phyloP scores from a whole-genome alignment of 2,113 vertebrate species.

The Ciconia boyciana region DNA sequence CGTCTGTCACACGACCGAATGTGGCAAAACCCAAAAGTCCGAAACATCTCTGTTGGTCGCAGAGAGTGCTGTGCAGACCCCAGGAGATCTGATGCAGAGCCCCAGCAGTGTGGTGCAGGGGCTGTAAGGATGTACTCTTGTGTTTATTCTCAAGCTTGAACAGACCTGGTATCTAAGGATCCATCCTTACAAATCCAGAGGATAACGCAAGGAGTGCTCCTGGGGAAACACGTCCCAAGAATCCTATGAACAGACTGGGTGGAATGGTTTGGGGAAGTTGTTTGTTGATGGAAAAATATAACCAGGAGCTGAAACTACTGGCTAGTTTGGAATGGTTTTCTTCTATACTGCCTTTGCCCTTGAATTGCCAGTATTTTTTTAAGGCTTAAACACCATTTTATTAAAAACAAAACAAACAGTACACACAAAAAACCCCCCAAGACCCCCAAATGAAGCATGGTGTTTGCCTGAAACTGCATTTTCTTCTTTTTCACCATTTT shows the following conservation, averaged over 20 bases:
- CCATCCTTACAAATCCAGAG: background rate
- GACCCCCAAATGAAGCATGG: background rate
- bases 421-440: background rate
- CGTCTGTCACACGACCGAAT: fast-evolving
- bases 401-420: background rate
- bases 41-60: background rate
- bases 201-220: background rate
- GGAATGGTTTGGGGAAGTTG: background rate
- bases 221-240: fast-evolving
- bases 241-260: background rate
- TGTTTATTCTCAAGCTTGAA: background rate
- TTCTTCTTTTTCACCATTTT: background rate
- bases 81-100: background rate
- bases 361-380: background rate
- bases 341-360: background rate
- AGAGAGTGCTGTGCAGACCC: background rate
- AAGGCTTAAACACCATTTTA: background rate
- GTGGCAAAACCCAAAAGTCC: background rate
- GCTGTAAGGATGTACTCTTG: background rate
- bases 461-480: background rate
- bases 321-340: background rate
- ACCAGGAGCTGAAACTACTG: background rate
- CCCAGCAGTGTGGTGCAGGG: fast-evolving
- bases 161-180: background rate
- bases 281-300: background rate